A percentile compares a stretch with the other conserved stretches of the same genome.
phyloP scores from a whole-genome alignment of 2,888 invertebrate genomes.

The Cheiracanthium punctorium region DNA sequence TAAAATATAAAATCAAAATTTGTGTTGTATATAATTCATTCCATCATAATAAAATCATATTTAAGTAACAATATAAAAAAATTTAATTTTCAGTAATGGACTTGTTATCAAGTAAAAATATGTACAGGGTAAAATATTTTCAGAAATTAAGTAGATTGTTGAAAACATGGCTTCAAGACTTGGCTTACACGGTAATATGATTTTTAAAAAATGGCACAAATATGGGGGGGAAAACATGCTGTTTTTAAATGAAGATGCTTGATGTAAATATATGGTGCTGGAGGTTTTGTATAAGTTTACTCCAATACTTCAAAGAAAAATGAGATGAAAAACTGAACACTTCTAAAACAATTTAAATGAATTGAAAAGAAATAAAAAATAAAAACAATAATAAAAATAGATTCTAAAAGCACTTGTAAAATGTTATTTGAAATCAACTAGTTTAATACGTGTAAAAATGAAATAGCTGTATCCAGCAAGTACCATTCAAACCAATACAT shows the following conservation, averaged over 20 bases:
- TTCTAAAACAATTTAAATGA: not conserved
- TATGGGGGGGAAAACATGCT: constrained; percentile 25
- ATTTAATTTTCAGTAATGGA: too few species aligned
- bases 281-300: constrained; percentile 48
- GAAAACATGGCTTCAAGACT: constrained; percentile 56
- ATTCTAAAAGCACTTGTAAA: constrained; percentile 27
- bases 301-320: constrained; percentile 23
- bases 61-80: too few species aligned
- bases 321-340: constrained; percentile 5
- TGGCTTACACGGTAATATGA: constrained; percentile 6
- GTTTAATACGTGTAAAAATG: not conserved
- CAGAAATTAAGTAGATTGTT: constrained; percentile 59
- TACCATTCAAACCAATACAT: not conserved
- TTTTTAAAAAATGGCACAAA: constrained; percentile 54
- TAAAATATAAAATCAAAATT: too few species aligned
- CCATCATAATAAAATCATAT: too few species aligned
- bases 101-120: too few species aligned
- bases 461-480: not conserved
- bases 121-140: too few species aligned
- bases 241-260: constrained; percentile 29
- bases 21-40: too few species aligned
- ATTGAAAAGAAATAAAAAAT: not conserved
- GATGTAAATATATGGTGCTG: constrained; percentile 34
- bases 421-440: not conserved
- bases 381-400: constrained; percentile 10